These are phyloP conservation scores for Pangasianodon hypophthalmus DNA, from an alignment of 2,113 vertebrate genomes.

Conservation along the genomic window DNA sequence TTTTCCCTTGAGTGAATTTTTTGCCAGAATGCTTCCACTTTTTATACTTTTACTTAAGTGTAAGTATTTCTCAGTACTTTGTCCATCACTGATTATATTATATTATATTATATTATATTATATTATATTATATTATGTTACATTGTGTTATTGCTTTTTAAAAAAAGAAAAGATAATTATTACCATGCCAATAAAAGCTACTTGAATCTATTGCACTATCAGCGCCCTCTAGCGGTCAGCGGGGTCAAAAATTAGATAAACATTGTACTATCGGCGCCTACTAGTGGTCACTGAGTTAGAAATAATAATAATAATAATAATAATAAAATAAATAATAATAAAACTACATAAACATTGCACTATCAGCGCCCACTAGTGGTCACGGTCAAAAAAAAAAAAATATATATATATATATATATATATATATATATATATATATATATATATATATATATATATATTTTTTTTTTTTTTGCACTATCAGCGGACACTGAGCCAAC, in stretches of 20 bases:
- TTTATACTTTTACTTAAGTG: neutral
- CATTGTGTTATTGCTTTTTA: neutral
- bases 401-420: no score
- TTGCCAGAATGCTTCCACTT: no score
- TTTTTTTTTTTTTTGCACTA: no score
- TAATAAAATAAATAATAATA: no score
- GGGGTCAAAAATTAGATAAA: neutral
- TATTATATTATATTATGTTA: no score
- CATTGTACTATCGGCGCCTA: conserved; percentile 36
- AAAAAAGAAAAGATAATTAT: neutral
- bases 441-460: no score
- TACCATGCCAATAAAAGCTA: neutral
- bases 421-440: no score
- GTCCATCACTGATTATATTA: neutral
- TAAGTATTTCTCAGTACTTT: neutral
- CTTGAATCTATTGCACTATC: neutral
- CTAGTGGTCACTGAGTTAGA: conserved; percentile 41
- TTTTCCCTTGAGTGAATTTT: neutral
- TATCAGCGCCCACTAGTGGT: neutral
- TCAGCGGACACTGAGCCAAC: neutral
- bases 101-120: neutral
- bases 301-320: no score
- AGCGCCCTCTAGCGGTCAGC: conserved; percentile 55
- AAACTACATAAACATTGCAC: neutral
- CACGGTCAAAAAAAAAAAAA: no score